A percentile compares a stretch with the other conserved stretches of the same genome.
Evolutionary conservation across 2,888 invertebrate species (phyloP).

Genomic region (Oligia latruncula): DNA sequence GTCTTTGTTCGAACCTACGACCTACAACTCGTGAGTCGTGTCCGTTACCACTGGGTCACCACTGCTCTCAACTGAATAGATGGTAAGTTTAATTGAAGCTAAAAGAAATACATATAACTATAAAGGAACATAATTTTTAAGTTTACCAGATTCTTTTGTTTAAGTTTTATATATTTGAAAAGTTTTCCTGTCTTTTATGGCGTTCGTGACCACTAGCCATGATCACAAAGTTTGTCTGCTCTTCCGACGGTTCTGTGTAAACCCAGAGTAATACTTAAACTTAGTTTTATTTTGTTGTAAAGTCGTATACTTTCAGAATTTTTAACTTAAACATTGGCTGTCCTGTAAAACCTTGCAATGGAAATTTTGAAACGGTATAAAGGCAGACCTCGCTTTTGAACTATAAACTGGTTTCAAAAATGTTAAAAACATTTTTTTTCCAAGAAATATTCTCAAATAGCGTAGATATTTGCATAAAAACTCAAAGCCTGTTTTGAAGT

Average conservation of each 20-base stretch:
- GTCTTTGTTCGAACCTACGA: too few relatives aligned
- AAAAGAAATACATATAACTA: background rate
- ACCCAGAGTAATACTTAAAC: conserved; percentile 44
- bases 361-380: background rate
- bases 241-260: conserved; percentile 34
- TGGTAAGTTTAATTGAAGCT: background rate
- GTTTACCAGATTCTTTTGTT: conserved; percentile 12
- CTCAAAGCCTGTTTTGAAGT: background rate
- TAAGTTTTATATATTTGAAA: conserved; percentile 38
- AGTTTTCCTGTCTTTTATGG: conserved; percentile 52
- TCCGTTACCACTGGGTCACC: too few relatives aligned
- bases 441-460: background rate
- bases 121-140: background rate
- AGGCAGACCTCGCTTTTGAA: background rate
- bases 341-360: background rate
- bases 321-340: conserved; percentile 10
- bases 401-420: background rate
- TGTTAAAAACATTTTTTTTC: background rate
- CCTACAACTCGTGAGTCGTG: too few relatives aligned
- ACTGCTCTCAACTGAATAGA: background rate
- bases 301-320: conserved; percentile 46
- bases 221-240: conserved; percentile 52
- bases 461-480: background rate
- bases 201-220: conserved; percentile 55
- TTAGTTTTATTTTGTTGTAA: conserved; percentile 52